Evolutionary conservation across 1,140 invertebrate species (phyloP).

Genomic region (Drosophila busckii): DNA sequence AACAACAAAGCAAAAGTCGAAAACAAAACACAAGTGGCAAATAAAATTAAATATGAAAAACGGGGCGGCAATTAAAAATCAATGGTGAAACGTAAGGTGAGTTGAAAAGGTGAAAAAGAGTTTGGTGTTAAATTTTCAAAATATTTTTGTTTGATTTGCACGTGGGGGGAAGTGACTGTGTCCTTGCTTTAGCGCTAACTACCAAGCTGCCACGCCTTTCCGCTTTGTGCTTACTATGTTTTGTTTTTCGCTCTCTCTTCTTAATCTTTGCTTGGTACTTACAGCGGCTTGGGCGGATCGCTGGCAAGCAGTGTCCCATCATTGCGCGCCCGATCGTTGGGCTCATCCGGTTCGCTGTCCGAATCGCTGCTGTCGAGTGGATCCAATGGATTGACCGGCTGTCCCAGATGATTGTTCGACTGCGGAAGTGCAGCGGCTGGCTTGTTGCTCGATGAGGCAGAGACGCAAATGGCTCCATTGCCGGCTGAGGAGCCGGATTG

Average conservation of each 20-base stretch:
- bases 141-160: slow-evolving; percentile 21
- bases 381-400: slow-evolving; percentile 79
- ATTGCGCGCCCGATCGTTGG: slow-evolving; percentile 85
- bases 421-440: slow-evolving; percentile 67
- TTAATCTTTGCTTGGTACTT: too few species aligned
- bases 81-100: slow-evolving; percentile 29
- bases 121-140: slow-evolving; percentile 19
- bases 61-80: slow-evolving; percentile 55
- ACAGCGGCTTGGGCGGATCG: slow-evolving; percentile 97
- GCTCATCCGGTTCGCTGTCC: slow-evolving; percentile 84
- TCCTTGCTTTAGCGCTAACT: too few species aligned
- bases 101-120: slow-evolving; percentile 14
- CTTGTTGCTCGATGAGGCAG: slow-evolving; percentile 40
- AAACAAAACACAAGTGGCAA: slow-evolving; percentile 39
- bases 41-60: too few species aligned
- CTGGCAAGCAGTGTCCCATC: slow-evolving; percentile 97
- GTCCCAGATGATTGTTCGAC: slow-evolving; percentile 74
- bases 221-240: slow-evolving; percentile 32
- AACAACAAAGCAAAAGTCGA: slow-evolving; percentile 37
- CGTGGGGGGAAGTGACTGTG: too few species aligned
- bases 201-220: slow-evolving; percentile 52
- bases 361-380: slow-evolving; percentile 84
- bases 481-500: slow-evolving; percentile 68
- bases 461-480: slow-evolving; percentile 36
- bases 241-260: too few species aligned